These are phyloP conservation scores for Creontiades dilutus DNA, from an alignment of 2,888 invertebrate species.

Conservation along the genomic window DNA sequence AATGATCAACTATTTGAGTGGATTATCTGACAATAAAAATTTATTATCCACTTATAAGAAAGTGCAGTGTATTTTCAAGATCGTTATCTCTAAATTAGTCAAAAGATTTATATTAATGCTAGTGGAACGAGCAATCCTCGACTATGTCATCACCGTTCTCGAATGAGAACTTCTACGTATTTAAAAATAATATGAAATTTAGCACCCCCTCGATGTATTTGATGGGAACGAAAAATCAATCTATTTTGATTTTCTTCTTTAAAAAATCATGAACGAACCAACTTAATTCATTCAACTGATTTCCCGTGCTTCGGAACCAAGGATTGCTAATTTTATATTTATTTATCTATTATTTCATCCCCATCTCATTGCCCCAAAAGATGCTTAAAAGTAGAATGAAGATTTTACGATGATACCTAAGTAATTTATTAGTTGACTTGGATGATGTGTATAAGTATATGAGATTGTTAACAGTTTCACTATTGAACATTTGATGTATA, in stretches of 20 bases:
- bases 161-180: too few relatives aligned
- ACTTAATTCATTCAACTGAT: neutral
- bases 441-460: constrained; percentile 65
- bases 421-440: constrained; percentile 59
- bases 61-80: neutral
- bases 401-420: constrained; percentile 37
- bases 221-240: neutral
- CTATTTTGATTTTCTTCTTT: neutral
- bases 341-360: constrained; percentile 41
- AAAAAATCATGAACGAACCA: neutral
- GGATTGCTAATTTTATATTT: constrained; percentile 34
- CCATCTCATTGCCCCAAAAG: constrained; percentile 35
- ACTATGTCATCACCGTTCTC: too few relatives aligned
- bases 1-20: neutral
- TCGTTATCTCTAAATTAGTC: too few relatives aligned
- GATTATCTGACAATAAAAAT: constrained; percentile 58
- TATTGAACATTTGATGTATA: constrained; percentile 70
- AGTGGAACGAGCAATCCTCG: too few relatives aligned
- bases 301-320: neutral
- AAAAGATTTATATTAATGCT: too few relatives aligned
- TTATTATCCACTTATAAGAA: neutral
- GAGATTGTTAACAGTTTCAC: constrained; percentile 71
- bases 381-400: constrained; percentile 58
- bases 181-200: neutral
- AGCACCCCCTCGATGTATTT: constrained; percentile 1